Evolutionary conservation across 2,797 vertebrate genomes (phyloP).

Genomic region (Manis pentadactyla): DNA sequence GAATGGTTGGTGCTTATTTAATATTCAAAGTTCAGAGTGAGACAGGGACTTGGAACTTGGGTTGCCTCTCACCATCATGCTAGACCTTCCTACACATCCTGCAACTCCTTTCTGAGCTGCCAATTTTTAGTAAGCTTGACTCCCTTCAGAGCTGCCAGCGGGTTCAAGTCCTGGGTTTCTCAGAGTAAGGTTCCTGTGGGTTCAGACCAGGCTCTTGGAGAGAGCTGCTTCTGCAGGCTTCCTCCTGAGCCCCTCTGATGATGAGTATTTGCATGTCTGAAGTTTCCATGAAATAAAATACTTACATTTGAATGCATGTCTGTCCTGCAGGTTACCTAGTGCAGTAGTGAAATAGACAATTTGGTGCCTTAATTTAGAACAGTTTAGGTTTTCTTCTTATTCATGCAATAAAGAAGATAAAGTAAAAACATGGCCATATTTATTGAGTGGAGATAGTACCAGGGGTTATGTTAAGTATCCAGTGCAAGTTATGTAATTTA

Average conservation of each 20-base stretch:
- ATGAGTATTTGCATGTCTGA: not conserved
- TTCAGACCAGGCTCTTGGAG: not conserved
- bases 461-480: not conserved
- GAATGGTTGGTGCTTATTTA: not conserved
- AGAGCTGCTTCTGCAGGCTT: not conserved
- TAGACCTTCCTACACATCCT: not conserved
- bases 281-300: not conserved
- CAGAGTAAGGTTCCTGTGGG: not conserved
- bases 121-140: not conserved
- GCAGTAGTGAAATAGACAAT: not conserved
- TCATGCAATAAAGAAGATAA: not conserved
- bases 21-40: not conserved
- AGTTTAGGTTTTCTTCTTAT: not conserved
- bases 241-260: not conserved
- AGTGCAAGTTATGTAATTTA: not conserved
- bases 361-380: not conserved
- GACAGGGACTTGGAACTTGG: not conserved
- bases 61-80: not conserved
- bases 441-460: not conserved
- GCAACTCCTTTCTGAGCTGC: not conserved
- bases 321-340: not conserved
- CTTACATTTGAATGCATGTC: not conserved
- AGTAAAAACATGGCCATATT: not conserved
- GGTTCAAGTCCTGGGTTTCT: not conserved
- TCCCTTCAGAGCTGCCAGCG: not conserved